Conservation (phyloP, 2,797 vertebrate genomes). For the Alca torda region DNA sequence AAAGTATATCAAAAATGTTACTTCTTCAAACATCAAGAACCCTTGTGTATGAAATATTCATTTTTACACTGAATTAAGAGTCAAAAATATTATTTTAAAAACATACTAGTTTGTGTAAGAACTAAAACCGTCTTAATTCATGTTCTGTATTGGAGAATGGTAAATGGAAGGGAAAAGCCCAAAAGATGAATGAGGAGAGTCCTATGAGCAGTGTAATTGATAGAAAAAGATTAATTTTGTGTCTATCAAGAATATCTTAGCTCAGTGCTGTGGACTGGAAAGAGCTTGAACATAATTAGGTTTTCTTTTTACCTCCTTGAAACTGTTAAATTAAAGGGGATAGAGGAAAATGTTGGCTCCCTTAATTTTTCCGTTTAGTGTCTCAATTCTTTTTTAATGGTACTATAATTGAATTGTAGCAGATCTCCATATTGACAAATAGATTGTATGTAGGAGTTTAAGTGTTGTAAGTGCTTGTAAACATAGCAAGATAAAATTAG, state of each 20-base stretch:
- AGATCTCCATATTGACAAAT: conserved; percentile 33
- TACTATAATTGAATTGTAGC: background rate
- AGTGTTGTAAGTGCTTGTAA: background rate
- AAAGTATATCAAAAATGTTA: background rate
- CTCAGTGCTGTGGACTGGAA: background rate
- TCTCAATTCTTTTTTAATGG: background rate
- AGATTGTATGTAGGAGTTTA: background rate
- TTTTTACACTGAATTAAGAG: background rate
- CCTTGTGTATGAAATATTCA: background rate
- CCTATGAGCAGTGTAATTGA: background rate
- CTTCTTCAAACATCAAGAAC: background rate
- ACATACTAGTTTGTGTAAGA: background rate
- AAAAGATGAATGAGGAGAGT: background rate
- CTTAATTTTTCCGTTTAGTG: conserved; percentile 11
- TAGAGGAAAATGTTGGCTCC: background rate
- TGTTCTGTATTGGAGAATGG: background rate
- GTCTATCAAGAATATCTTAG: background rate
- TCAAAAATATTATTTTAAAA: background rate
- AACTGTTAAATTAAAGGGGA: background rate
- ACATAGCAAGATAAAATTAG: background rate
- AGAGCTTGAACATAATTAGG: background rate
- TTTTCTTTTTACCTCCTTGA: conserved; percentile 15
- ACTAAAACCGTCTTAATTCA: background rate
- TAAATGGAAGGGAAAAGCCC: background rate
- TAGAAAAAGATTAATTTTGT: background rate